Evolutionary conservation across 1,140 invertebrate species (phyloP).

Genomic region (Zaprionus davidi): DNA sequence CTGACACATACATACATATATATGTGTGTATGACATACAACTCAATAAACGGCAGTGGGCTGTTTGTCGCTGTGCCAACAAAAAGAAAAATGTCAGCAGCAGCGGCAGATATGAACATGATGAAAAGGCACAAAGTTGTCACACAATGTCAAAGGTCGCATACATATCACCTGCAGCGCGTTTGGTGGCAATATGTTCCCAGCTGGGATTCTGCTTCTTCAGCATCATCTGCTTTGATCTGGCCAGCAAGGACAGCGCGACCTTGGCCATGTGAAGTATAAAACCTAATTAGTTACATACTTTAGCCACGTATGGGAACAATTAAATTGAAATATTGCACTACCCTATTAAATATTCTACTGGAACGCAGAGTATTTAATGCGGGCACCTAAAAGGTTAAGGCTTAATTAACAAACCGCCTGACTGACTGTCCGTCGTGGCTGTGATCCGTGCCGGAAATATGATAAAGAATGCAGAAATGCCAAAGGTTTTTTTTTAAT

Average conservation of each 20-base stretch:
- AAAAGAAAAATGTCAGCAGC: slow-evolving; percentile 47
- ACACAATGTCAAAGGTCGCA: slow-evolving; percentile 70
- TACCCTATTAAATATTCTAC: slow-evolving; percentile 10
- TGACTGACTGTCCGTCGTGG: slow-evolving; percentile 19
- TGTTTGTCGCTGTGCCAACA: slow-evolving; percentile 22
- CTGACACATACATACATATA: background rate
- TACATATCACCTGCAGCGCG: slow-evolving; percentile 27
- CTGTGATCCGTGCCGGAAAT: slow-evolving; percentile 25
- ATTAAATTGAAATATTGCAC: slow-evolving; percentile 20
- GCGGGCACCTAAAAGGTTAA: background rate
- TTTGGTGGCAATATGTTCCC: slow-evolving; percentile 18
- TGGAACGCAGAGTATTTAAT: background rate
- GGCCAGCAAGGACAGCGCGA: slow-evolving; percentile 10
- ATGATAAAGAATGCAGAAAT: slow-evolving; percentile 25
- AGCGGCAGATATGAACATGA: slow-evolving; percentile 50
- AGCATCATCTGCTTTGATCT: slow-evolving; percentile 37
- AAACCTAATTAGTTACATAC: slow-evolving; percentile 9
- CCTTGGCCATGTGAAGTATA: slow-evolving; percentile 4
- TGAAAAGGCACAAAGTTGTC: slow-evolving; percentile 54
- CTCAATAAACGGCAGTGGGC: slow-evolving; percentile 59
- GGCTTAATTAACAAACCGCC: slow-evolving; percentile 32
- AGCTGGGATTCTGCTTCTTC: background rate
- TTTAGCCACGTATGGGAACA: slow-evolving; percentile 4
- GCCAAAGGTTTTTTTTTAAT: slow-evolving; percentile 13
- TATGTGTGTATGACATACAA: slow-evolving; percentile 28